These are phyloP conservation scores for Monarcha castaneiventris DNA, from an alignment of 2,113 vertebrate genomes.

Conservation along the genomic window DNA sequence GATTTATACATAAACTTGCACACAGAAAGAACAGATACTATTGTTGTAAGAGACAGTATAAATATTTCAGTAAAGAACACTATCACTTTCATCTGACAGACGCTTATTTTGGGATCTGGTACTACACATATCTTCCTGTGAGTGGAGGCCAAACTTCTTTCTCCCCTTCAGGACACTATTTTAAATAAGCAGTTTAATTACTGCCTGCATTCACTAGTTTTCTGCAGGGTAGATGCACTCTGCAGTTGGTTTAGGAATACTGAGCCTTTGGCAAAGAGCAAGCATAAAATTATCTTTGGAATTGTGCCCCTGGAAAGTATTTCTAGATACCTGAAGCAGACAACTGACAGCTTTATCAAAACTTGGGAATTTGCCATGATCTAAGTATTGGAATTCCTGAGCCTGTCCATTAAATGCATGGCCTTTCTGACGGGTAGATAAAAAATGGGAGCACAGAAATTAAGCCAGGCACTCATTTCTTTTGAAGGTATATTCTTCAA, in stretches of 20 bases:
- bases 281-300: conserved; percentile 8
- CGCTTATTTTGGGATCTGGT: background rate
- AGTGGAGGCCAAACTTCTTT: background rate
- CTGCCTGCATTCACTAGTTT: background rate
- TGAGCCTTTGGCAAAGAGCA: background rate
- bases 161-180: background rate
- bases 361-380: background rate
- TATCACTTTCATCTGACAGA: background rate
- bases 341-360: conserved; percentile 8
- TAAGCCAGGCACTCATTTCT: background rate
- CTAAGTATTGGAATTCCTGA: background rate
- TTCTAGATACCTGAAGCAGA: background rate
- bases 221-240: background rate
- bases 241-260: background rate
- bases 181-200: background rate
- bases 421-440: background rate
- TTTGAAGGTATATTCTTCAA: background rate
- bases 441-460: background rate
- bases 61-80: background rate
- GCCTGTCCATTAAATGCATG: background rate
- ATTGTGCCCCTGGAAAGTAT: background rate
- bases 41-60: background rate
- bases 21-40: background rate
- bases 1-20: background rate
- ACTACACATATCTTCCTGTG: background rate